Evolutionary conservation across 2,797 vertebrate genomes (phyloP).

Genomic region (Falco biarmicus): DNA sequence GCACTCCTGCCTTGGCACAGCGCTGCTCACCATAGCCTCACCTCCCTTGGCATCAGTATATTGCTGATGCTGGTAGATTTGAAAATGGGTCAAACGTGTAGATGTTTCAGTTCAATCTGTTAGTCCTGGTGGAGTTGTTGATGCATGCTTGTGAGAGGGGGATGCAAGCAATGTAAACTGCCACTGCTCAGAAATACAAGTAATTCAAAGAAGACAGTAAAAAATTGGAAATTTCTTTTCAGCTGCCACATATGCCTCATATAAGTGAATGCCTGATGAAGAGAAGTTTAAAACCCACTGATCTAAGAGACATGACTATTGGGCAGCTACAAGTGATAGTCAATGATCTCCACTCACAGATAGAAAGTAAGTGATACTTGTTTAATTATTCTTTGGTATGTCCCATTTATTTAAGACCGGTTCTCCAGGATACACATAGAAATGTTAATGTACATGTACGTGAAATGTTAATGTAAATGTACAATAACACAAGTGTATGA

Average conservation of each 20-base stretch:
- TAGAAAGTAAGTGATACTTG: slow-evolving; percentile 88
- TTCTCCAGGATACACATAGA: neutral
- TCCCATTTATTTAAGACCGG: fast-evolving
- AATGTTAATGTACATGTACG: neutral
- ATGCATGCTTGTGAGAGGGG: neutral
- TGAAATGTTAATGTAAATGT: neutral
- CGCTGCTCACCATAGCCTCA: neutral
- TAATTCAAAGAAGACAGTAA: neutral
- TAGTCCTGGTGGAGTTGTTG: fast-evolving
- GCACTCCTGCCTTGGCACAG: neutral
- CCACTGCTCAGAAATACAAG: neutral
- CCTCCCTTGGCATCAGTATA: fast-evolving
- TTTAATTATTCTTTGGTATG: neutral
- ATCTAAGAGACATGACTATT: slow-evolving; percentile 95
- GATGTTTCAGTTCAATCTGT: fast-evolving
- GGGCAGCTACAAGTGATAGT: slow-evolving; percentile 99
- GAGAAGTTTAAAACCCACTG: slow-evolving; percentile 92
- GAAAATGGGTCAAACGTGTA: neutral
- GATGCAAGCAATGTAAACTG: neutral
- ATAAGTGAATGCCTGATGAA: slow-evolving; percentile 99
- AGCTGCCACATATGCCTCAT: slow-evolving; percentile 98
- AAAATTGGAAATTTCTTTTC: neutral
- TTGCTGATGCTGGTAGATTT: fast-evolving
- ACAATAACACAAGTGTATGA: fast-evolving
- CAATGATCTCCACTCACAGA: slow-evolving; percentile 98